These are phyloP conservation scores for Drosophila prosaltans DNA, from an alignment of 1,140 invertebrate genomes.

Conservation along the genomic window DNA sequence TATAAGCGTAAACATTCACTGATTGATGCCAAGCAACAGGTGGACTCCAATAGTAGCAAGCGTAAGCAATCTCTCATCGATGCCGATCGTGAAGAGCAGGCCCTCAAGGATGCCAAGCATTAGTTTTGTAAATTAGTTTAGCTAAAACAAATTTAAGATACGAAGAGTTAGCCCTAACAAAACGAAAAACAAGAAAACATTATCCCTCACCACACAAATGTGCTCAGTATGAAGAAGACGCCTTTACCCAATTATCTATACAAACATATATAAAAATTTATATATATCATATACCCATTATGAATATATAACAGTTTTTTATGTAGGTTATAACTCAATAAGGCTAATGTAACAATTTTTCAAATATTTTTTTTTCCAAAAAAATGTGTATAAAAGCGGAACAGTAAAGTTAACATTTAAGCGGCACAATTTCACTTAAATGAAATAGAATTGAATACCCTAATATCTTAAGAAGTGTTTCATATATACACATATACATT, in stretches of 20 bases:
- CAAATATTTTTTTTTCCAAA: constrained; percentile 63
- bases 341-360: constrained; percentile 23
- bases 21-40: constrained; percentile 73
- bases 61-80: constrained; percentile 76
- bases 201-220: constrained; percentile 26
- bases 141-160: constrained; percentile 65
- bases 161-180: constrained; percentile 23
- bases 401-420: constrained; percentile 75
- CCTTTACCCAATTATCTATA: constrained; percentile 48
- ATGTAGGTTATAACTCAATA: constrained; percentile 43
- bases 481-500: constrained; percentile 27
- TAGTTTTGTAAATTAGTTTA: constrained; percentile 48
- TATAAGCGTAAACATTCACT: constrained; percentile 81
- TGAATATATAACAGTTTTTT: constrained; percentile 27
- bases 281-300: constrained; percentile 20
- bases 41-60: constrained; percentile 70
- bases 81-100: constrained; percentile 74
- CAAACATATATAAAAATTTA: constrained; percentile 36
- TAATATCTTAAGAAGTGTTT: constrained; percentile 44
- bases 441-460: constrained; percentile 49
- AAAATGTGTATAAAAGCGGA: constrained; percentile 43
- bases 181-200: constrained; percentile 2
- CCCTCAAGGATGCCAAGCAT: constrained; percentile 73
- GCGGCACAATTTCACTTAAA: constrained; percentile 79
- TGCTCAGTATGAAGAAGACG: constrained; percentile 64